Evolutionary conservation across 1,140 invertebrate genomes (phyloP).

Genomic region (Rhopalosiphum maidis): DNA sequence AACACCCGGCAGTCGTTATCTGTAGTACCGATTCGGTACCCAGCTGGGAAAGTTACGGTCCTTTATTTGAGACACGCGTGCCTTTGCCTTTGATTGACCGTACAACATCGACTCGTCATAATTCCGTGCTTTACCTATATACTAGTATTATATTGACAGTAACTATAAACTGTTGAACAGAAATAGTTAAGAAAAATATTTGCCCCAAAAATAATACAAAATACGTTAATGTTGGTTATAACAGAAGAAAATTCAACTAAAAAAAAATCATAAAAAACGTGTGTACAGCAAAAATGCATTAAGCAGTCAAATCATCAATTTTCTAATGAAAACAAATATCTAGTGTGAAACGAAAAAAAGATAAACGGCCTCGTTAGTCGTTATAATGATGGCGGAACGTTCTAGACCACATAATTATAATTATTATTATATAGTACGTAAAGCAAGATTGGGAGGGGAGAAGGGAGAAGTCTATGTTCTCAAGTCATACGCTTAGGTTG

Average conservation of each 20-base stretch:
- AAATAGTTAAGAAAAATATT: not conserved
- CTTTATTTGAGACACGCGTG: not conserved
- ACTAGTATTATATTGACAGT: not conserved
- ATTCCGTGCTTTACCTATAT: not conserved
- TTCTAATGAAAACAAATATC: not conserved
- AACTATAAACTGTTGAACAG: not conserved
- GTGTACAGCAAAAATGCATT: not conserved
- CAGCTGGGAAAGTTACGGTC: not conserved
- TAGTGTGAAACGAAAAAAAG: not conserved
- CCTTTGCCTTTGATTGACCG: not conserved
- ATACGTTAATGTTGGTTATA: not conserved
- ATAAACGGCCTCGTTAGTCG: not conserved
- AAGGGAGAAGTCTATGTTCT: conserved; percentile 55
- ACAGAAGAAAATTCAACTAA: not conserved
- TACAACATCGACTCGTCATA: not conserved
- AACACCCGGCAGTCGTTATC: not conserved
- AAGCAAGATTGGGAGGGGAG: conserved; percentile 42
- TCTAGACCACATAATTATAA: not conserved
- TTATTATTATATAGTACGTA: not conserved
- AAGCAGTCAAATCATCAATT: not conserved
- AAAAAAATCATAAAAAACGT: not conserved
- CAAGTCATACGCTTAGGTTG: conserved; percentile 52
- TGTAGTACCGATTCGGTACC: too few relatives aligned
- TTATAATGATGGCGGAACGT: conserved; percentile 21
- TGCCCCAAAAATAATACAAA: not conserved